Evolutionary conservation across 2,888 invertebrate species (phyloP), one percentile per base, ranked within the genome.

Genomic region (Philonicus albiceps): DNA sequence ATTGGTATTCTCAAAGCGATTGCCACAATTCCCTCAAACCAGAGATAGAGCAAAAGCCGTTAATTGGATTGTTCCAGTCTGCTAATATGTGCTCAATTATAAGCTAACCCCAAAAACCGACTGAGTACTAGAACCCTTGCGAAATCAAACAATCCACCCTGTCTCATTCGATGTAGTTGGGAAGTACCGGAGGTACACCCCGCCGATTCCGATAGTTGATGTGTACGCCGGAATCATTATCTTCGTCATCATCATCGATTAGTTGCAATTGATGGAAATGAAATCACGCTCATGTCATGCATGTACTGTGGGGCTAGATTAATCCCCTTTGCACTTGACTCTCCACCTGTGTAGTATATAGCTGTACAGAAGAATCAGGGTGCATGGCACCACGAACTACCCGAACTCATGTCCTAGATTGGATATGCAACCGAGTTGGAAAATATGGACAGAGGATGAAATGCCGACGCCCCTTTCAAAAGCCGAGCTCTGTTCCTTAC

Each of bases 211-310:
- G 64, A 64, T 19, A 64, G 22, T 19, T 19, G 64, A 8, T 19
- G 27, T 74, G 13, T 34, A 74, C 74, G 37, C 27, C 31, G 37
- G 53, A 31, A 55, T 81, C 64, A 81, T 53, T 64, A 81, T 64
- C 55, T 19, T 81, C 64, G 34, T 55, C 55, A 81, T 81, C 81
- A 64, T 34, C 81, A 81, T 81, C 64, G 81, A 81, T 81, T 81
- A 34, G 81, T 64, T 81, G 22, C 34, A 81, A 81, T 31, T 81
- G 64, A 81, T 81, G 81, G 55, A 81, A 81, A 81, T 64, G 55
- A 81, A 81, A 55, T 81, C 64, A 81, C 37, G 55, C 55, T 55
- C 53, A 81, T 55, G 81, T 64, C 64, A 81, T 34, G 55, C 64
- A 81, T 81, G 81, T 81, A 34, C 55, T n/a, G 19, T 16, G 49